Conservation (phyloP, 2,113 vertebrate genomes). For the Microcebus tavaratra region DNA sequence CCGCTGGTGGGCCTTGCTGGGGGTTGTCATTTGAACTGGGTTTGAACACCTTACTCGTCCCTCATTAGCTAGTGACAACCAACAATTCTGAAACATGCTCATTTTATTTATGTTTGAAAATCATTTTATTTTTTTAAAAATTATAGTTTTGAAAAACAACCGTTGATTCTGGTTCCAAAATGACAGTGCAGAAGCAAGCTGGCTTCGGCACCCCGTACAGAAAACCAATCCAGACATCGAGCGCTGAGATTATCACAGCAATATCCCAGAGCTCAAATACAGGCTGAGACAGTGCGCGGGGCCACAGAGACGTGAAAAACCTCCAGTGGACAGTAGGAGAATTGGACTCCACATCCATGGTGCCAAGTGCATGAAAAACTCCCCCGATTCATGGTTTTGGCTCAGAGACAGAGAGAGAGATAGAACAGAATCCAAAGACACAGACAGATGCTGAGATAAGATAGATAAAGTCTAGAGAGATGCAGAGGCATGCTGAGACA, state of each 20-base stretch:
- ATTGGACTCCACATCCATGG: background rate
- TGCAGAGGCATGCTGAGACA: background rate
- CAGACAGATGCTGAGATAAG: background rate
- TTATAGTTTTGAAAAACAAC: background rate
- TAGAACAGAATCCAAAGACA: background rate
- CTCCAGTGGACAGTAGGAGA: background rate
- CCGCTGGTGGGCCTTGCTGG: too few species aligned
- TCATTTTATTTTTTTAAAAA: background rate
- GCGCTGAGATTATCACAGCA: background rate
- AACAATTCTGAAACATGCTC: background rate
- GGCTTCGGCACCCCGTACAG: background rate
- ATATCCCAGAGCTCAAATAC: background rate
- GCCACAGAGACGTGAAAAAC: background rate
- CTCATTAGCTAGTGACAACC: background rate
- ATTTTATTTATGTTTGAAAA: background rate
- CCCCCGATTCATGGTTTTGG: too few species aligned
- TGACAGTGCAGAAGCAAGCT: background rate
- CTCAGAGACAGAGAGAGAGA: background rate
- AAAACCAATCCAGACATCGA: background rate
- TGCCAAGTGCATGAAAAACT: too few species aligned
- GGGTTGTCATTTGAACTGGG: background rate
- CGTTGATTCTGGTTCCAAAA: background rate
- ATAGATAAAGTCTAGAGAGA: background rate
- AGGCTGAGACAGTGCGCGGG: background rate
- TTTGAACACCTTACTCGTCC: background rate